phyloP scores from a whole-genome alignment of 1,140 invertebrate genomes.

The Sinella curviseta region DNA sequence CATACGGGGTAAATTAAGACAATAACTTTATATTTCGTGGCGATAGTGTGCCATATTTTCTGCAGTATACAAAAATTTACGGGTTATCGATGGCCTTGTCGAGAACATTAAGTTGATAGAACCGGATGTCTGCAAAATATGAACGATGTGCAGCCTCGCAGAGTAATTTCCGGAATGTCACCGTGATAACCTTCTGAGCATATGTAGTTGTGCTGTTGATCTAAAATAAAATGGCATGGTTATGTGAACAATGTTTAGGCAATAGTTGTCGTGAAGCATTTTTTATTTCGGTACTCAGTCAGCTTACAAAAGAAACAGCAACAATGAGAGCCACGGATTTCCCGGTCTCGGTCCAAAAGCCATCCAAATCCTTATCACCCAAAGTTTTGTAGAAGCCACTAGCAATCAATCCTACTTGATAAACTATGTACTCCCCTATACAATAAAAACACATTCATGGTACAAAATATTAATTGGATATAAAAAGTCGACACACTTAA shows the following conservation, averaged over 20 bases:
- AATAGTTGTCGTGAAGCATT: background rate
- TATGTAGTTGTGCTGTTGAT: slow-evolving; percentile 56
- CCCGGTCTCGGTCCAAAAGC: slow-evolving; percentile 55
- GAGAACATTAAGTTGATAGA: slow-evolving; percentile 60
- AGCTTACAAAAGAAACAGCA: slow-evolving; percentile 58
- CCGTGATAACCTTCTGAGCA: slow-evolving; percentile 56
- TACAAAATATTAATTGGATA: background rate
- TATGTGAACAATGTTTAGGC: background rate
- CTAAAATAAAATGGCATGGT: slow-evolving; percentile 47
- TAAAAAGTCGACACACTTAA: background rate
- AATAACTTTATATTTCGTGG: too few relatives aligned
- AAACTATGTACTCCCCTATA: slow-evolving; percentile 60
- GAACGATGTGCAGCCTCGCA: slow-evolving; percentile 55
- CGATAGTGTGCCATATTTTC: background rate
- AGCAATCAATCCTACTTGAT: slow-evolving; percentile 60
- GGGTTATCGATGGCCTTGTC: slow-evolving; percentile 60
- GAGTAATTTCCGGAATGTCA: slow-evolving; percentile 57
- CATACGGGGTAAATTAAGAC: too few relatives aligned
- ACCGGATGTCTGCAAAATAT: slow-evolving; percentile 59
- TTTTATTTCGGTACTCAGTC: slow-evolving; percentile 11
- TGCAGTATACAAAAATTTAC: slow-evolving; percentile 49
- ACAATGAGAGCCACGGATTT: slow-evolving; percentile 56
- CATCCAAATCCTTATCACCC: slow-evolving; percentile 56
- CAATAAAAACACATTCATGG: background rate
- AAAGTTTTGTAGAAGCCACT: slow-evolving; percentile 61